Conservation (phyloP, 2,888 invertebrate species). For the Spisula subtruncata region DNA sequence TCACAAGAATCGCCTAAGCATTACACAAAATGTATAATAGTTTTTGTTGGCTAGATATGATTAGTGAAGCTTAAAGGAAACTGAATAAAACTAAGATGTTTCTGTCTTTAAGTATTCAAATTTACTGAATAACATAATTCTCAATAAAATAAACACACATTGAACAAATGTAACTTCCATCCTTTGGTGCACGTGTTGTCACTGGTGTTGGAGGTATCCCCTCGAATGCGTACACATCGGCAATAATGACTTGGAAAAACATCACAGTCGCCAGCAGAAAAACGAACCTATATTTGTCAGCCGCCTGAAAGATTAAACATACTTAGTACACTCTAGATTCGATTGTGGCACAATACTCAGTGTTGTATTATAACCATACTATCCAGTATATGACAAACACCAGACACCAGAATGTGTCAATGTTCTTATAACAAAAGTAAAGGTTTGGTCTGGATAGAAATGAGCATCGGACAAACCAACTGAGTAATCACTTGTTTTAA, state of each 20-base stretch:
- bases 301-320: slow-evolving; percentile 28
- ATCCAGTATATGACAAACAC: background rate
- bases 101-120: background rate
- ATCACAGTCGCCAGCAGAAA: slow-evolving; percentile 82
- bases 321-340: background rate
- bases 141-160: no score
- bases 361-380: background rate
- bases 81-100: no score
- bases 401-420: background rate
- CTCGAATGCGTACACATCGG: slow-evolving; percentile 84
- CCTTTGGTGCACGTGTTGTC: no score
- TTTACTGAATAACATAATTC: background rate
- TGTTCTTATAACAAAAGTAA: no score
- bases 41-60: background rate
- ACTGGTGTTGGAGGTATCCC: slow-evolving; percentile 34
- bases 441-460: no score
- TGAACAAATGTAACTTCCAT: no score
- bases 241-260: slow-evolving; percentile 83
- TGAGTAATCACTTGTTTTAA: no score
- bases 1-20: background rate
- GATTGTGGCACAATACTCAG: background rate
- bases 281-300: slow-evolving; percentile 61
- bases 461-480: no score
- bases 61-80: background rate
- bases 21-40: background rate